Base-by-base conservation (phyloP, 2,797 vertebrate genomes). In the Sebastes itinus region DNA sequence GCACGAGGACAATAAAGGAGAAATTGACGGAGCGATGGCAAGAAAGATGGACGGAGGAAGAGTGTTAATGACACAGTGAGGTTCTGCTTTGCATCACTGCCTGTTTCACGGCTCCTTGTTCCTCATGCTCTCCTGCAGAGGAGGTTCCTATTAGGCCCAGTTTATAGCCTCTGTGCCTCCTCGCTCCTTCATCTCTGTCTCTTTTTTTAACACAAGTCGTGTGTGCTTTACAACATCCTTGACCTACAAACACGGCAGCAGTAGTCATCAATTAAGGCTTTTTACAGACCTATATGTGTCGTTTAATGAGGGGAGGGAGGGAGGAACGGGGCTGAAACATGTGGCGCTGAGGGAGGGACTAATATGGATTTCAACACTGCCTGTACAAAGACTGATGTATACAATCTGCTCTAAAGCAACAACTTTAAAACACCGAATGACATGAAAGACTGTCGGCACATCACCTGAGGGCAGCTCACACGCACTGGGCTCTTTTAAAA, bases 251-350 rank as follows among this genome's bases (percentile, higher is more conserved):
- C 83, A 78, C 54, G n/a, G 85, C 82, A 88, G 78, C 83, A 82
- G 77, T 73, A 91, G 89, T 90, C 90, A 91, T 94, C 89, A 95
- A 94, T 94, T 93, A 94, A 67, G 77, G 82, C 83, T 64, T 86
- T 95, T 93, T 94, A 92, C 86, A 91, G 83, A 92, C 81, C 86
- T 91, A 86, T 88, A 91, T 85, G 90, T 78, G 84, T 85, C 65
- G 73, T 89, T 89, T 90, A 92, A 90, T 81, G 90, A 87, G 85
- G 35, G 49, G 72, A 60, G 60, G 32, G 75, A 59, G 56, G 80
- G 74, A 9, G 77, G 77, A 66, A 38, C n/a, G 7, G 63, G 77
- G 54, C 72, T 55, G 60, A 60, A 58, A 68, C 87, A 88, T 84
- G 87, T 82, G 82, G 72, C 7, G 52, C 13, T 12, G 58, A 77